Evolutionary conservation across 2,888 invertebrate species (phyloP).

Genomic region (Peribatodes rhomboidaria): DNA sequence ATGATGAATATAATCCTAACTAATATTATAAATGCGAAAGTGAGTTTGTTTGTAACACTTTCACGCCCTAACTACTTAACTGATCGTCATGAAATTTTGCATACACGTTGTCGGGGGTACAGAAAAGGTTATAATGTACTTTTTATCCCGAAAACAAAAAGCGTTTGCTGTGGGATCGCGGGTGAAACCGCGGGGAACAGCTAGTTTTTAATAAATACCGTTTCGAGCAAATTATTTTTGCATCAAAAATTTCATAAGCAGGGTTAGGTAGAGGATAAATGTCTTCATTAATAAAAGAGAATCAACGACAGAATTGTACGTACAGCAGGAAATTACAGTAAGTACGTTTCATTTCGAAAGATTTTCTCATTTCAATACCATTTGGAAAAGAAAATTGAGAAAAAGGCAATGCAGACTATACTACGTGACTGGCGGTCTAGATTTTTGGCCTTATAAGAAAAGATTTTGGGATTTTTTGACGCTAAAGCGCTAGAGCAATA

Average conservation of each 20-base stretch:
- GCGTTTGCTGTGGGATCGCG: too few relatives aligned
- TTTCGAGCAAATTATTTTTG: not conserved
- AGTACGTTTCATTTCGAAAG: not conserved
- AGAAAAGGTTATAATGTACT: too few relatives aligned
- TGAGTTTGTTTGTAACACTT: too few relatives aligned
- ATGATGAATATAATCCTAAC: too few relatives aligned
- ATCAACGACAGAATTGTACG: not conserved
- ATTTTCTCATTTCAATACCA: constrained; percentile 1
- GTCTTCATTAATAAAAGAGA: constrained; percentile 4
- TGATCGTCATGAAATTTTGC: too few relatives aligned
- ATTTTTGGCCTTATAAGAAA: constrained; percentile 1
- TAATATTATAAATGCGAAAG: too few relatives aligned
- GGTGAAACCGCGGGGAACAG: too few relatives aligned
- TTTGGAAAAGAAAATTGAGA: not conserved
- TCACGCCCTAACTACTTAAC: too few relatives aligned
- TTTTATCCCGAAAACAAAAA: too few relatives aligned
- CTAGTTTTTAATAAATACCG: not conserved
- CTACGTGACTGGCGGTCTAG: constrained; percentile 15
- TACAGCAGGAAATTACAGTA: not conserved
- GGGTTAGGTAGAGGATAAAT: not conserved
- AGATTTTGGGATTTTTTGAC: constrained; percentile 7
- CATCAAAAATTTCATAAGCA: constrained; percentile 1
- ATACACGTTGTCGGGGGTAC: too few relatives aligned
- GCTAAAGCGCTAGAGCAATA: constrained; percentile 13
- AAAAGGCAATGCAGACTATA: not conserved